Conservation (phyloP, 1,140 invertebrate genomes). For the Eurosta solidaginis region DNA sequence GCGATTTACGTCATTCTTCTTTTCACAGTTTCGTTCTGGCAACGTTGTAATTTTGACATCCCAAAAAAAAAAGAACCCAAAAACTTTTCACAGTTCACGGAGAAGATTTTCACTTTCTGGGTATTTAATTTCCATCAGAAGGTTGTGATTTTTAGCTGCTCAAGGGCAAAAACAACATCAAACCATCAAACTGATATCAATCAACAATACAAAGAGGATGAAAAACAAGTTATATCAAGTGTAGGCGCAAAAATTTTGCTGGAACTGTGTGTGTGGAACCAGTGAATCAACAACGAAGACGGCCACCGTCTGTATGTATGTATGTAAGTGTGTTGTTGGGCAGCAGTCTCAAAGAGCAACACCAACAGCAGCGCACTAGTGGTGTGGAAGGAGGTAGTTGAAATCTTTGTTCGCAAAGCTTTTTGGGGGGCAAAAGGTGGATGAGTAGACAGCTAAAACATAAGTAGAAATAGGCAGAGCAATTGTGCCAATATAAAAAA, state of each 20-base stretch:
- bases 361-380: background rate
- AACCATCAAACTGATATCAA: background rate
- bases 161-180: conserved; percentile 4
- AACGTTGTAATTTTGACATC: background rate
- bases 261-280: conserved; percentile 8
- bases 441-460: background rate
- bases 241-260: conserved; percentile 8
- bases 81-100: background rate
- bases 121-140: background rate
- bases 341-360: background rate
- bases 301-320: conserved; percentile 1
- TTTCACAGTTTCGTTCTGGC: background rate
- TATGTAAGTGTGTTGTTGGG: too few species aligned
- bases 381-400: background rate
- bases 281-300: background rate
- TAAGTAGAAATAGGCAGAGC: background rate
- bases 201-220: background rate
- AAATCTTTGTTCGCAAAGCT: background rate
- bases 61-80: background rate
- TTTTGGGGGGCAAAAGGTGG: conserved; percentile 18
- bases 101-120: conserved; percentile 28
- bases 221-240: background rate
- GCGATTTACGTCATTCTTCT: background rate
- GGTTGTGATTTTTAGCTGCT: background rate
- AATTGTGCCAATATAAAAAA: background rate